These are phyloP conservation scores for Notamacropus eugenii DNA, from an alignment of 2,797 vertebrate genomes.

Conservation along the genomic window DNA sequence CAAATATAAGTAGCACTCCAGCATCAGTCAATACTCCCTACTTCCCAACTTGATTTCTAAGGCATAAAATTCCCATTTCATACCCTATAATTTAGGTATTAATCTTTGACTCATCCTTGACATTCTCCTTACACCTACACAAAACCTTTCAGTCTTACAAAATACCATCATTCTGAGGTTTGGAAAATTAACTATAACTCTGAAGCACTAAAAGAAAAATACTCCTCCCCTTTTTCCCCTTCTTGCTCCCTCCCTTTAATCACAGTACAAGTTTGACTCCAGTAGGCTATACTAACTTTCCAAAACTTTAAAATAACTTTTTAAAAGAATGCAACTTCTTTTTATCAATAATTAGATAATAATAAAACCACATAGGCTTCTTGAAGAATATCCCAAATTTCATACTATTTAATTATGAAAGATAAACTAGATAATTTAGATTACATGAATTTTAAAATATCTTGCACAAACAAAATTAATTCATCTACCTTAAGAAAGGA, in stretches of 20 bases:
- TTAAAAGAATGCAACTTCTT: conserved; percentile 48
- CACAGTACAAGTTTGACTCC: conserved; percentile 28
- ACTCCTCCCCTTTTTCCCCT: conserved; percentile 19
- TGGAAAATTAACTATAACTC: conserved; percentile 79
- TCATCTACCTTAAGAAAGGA: not conserved
- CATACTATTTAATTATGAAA: not conserved
- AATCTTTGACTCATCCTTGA: conserved; percentile 87
- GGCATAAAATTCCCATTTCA: conserved; percentile 77
- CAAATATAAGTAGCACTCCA: conserved; percentile 61
- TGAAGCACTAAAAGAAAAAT: conserved; percentile 73
- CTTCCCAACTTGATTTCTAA: conserved; percentile 79
- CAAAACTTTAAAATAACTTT: conserved; percentile 46
- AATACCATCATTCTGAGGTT: conserved; percentile 79
- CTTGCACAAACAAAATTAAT: not conserved
- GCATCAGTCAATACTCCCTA: conserved; percentile 79
- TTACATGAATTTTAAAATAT: not conserved
- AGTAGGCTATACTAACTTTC: conserved; percentile 49
- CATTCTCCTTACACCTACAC: conserved; percentile 86
- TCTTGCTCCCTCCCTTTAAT: conserved; percentile 4
- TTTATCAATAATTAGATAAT: conserved; percentile 37
- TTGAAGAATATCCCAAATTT: conserved; percentile 37
- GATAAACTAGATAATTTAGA: not conserved
- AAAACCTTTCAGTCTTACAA: conserved; percentile 80
- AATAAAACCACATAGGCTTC: conserved; percentile 36
- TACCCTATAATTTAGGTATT: conserved; percentile 85